Percentiles rank a stretch among this genome's conserved stretches.
phyloP scores from a whole-genome alignment of 2,113 vertebrate genomes.

The Monarcha castaneiventris region DNA sequence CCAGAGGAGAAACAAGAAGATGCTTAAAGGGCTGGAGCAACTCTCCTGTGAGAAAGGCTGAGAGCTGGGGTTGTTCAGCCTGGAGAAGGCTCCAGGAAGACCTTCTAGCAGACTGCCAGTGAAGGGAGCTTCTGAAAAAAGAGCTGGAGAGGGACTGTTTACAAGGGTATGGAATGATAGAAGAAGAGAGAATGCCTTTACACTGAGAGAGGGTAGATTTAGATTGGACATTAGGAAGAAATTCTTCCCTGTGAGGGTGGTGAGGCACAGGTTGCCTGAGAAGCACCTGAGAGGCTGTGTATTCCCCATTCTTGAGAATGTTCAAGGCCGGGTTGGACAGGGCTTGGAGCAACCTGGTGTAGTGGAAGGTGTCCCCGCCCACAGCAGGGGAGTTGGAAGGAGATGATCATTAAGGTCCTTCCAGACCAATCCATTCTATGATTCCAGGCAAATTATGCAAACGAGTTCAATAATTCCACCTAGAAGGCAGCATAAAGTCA shows the following conservation, averaged over 20 bases:
- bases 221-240: background rate
- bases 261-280: background rate
- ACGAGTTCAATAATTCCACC: background rate
- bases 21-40: background rate
- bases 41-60: background rate
- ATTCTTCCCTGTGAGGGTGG: background rate
- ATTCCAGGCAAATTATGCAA: background rate
- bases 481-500: background rate
- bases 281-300: background rate
- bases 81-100: background rate
- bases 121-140: background rate
- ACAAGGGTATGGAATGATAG: background rate
- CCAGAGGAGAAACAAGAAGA: background rate
- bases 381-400: background rate
- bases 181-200: background rate
- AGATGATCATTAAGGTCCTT: background rate
- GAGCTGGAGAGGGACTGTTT: background rate
- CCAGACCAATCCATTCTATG: background rate
- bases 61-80: background rate
- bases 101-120: background rate
- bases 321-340: background rate
- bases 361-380: background rate
- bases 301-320: background rate
- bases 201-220: background rate
- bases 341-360: accelerated